phyloP scores from a whole-genome alignment of 2,888 invertebrate species.

The Drosophila mayaguana region DNA sequence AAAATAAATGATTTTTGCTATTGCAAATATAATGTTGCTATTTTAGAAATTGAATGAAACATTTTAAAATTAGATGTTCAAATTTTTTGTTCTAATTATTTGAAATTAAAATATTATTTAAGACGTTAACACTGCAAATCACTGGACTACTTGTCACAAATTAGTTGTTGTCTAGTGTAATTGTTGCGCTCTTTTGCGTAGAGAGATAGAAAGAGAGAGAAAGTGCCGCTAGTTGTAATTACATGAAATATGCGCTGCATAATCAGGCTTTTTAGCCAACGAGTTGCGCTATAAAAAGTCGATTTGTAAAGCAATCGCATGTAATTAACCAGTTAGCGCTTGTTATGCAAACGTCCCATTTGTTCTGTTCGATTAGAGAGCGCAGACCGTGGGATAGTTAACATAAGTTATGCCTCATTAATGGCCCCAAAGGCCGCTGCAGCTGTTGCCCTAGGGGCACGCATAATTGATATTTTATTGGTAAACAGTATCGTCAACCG shows the following conservation, averaged over 20 bases:
- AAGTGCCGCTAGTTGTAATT: slow-evolving; percentile 64
- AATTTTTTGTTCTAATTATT: no score
- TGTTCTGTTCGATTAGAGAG: slow-evolving; percentile 41
- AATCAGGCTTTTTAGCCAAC: slow-evolving; percentile 67
- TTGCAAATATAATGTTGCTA: neutral
- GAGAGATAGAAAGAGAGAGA: slow-evolving; percentile 30
- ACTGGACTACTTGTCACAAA: neutral
- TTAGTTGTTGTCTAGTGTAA: slow-evolving; percentile 10
- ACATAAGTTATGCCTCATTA: neutral
- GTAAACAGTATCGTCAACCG: slow-evolving; percentile 69
- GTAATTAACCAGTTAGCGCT: slow-evolving; percentile 78
- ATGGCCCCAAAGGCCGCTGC: neutral
- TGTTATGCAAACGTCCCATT: slow-evolving; percentile 68
- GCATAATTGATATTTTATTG: slow-evolving; percentile 75
- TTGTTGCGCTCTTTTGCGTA: slow-evolving; percentile 23
- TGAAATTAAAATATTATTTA: neutral
- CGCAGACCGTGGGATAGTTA: slow-evolving; percentile 60
- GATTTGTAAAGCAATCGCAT: slow-evolving; percentile 66
- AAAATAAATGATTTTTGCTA: neutral
- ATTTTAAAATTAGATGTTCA: neutral
- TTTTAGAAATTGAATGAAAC: neutral
- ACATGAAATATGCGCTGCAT: slow-evolving; percentile 63
- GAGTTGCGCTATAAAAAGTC: slow-evolving; percentile 4
- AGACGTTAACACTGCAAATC: neutral
- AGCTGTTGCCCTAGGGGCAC: slow-evolving; percentile 18